Conservation (phyloP, 2,888 invertebrate species). For the Rhabditoides inermis region DNA sequence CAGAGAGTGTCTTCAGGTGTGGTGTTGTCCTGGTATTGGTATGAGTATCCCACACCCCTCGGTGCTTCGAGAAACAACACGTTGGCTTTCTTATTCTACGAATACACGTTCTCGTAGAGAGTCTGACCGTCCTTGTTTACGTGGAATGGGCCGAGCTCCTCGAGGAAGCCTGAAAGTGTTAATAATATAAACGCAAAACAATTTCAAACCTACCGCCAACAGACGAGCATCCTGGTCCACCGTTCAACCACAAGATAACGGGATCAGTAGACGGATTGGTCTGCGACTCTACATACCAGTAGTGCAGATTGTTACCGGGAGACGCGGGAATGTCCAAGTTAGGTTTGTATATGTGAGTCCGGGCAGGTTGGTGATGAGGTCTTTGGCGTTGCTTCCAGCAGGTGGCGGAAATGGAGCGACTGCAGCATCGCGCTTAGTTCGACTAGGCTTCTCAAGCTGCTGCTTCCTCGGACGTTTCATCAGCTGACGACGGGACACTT, state of each 20-base stretch:
- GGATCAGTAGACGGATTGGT: constrained; percentile 52
- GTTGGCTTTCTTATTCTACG: no score
- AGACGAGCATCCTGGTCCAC: no score
- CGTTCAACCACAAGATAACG: constrained; percentile 55
- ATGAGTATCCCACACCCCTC: constrained; percentile 59
- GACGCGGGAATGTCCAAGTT: constrained; percentile 53
- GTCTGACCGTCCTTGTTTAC: constrained; percentile 34
- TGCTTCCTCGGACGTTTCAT: no score
- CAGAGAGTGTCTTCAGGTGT: constrained; percentile 23
- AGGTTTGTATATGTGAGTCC: constrained; percentile 38
- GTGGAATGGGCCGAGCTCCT: constrained; percentile 55
- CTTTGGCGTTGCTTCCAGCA: constrained; percentile 10
- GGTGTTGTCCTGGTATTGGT: constrained; percentile 46
- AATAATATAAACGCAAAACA: no score
- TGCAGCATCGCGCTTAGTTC: no score
- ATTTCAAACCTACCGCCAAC: no score
- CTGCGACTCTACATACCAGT: constrained; percentile 52
- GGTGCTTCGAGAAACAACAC: constrained; percentile 58
- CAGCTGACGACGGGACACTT: no score
- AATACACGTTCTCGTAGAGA: constrained; percentile 39
- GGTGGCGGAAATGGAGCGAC: constrained; percentile 26
- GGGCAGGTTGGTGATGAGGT: constrained; percentile 29
- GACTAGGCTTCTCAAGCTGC: no score
- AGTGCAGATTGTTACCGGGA: constrained; percentile 53
- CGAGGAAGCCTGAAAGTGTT: constrained; percentile 53